Evolutionary conservation across 2,888 invertebrate genomes (phyloP).

Genomic region (Lepas anatifera): DNA sequence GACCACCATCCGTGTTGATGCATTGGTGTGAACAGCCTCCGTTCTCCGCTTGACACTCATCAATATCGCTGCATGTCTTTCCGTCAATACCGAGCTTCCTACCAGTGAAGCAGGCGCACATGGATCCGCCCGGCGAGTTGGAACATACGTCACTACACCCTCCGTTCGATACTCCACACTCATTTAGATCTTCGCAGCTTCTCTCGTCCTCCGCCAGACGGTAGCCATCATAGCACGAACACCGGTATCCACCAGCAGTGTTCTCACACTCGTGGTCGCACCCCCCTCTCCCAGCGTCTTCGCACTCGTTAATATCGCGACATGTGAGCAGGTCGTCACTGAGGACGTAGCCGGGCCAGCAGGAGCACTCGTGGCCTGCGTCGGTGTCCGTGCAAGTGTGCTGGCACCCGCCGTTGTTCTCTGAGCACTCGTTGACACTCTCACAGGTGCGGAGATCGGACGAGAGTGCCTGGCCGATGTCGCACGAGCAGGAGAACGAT

Average conservation of each 20-base stretch:
- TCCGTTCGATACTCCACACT: conserved; percentile 31
- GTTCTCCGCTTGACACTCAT: conserved; percentile 46
- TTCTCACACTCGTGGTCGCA: conserved; percentile 41
- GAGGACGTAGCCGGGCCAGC: conserved; percentile 38
- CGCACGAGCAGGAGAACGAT: conserved; percentile 33
- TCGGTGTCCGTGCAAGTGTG: conserved; percentile 26
- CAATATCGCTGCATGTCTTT: conserved; percentile 40
- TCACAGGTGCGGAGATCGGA: conserved; percentile 27
- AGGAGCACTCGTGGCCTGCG: conserved; percentile 36
- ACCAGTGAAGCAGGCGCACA: conserved; percentile 22
- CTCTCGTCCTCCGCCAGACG: conserved; percentile 29
- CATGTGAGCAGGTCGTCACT: conserved; percentile 27
- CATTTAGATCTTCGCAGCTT: conserved; percentile 27
- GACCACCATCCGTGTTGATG: conserved; percentile 22
- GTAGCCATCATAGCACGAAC: conserved; percentile 43
- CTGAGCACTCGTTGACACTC: conserved; percentile 63
- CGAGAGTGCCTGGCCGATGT: conserved; percentile 31
- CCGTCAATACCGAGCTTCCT: conserved; percentile 10
- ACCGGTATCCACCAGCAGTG: conserved; percentile 43
- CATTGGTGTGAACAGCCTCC: conserved; percentile 32
- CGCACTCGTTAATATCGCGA: conserved; percentile 23
- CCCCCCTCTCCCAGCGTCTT: conserved; percentile 14
- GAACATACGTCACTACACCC: conserved; percentile 23
- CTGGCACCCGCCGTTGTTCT: conserved; percentile 83
- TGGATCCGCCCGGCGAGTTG: conserved; percentile 20